Evolutionary conservation across 1,140 invertebrate genomes (phyloP).

Genomic region (Listronotus bonariensis): DNA sequence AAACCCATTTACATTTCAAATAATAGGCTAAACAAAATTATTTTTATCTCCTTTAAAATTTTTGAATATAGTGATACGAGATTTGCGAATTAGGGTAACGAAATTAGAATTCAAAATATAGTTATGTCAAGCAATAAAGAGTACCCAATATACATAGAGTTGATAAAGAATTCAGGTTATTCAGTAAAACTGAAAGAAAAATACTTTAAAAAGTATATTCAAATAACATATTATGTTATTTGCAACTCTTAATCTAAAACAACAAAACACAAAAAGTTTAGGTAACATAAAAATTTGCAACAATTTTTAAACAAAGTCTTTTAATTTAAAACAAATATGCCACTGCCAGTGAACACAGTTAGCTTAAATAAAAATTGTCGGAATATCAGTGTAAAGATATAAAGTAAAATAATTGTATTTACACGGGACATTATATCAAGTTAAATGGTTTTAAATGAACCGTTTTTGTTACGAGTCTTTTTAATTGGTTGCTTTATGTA

Average conservation of each 20-base stretch:
- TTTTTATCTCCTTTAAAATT: no score
- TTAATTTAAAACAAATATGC: constrained; percentile 18
- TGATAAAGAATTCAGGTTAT: no score
- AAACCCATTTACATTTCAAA: no score
- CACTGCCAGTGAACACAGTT: not conserved
- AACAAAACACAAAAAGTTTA: not conserved
- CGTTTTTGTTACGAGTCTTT: not conserved
- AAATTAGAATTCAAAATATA: no score
- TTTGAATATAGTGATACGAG: no score
- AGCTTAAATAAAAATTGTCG: constrained; percentile 10
- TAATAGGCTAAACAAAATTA: no score
- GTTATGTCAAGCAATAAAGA: no score
- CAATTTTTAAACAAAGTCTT: not conserved
- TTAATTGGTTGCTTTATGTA: constrained; percentile 8
- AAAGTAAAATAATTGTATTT: constrained; percentile 20
- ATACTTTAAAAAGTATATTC: no score
- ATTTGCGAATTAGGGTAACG: no score
- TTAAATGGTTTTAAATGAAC: not conserved
- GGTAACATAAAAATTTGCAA: not conserved
- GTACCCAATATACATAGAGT: no score
- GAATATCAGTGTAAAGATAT: constrained; percentile 20
- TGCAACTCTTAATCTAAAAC: not conserved
- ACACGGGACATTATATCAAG: not conserved
- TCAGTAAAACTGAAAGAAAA: no score
- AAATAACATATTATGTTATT: no score